Evolutionary conservation across 2,113 vertebrate genomes (phyloP).

Genomic region (Podarcis raffonei): DNA sequence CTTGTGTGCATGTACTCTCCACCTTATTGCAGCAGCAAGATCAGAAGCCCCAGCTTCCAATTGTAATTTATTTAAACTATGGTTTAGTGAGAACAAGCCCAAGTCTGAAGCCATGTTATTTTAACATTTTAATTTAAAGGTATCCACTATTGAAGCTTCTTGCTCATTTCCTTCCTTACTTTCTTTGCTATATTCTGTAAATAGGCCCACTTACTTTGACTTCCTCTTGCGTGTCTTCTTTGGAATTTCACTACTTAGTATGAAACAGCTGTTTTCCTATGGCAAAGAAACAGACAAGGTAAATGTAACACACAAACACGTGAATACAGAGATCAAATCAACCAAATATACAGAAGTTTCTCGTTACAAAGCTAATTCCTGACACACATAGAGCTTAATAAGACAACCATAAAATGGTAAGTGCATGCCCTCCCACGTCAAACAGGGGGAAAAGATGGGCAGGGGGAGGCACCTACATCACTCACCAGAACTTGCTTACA

Average conservation of each 20-base stretch:
- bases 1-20: background rate
- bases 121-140: background rate
- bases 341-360: no score
- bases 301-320: no score
- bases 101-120: no score
- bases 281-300: background rate
- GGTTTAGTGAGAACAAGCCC: background rate
- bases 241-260: conserved; percentile 72
- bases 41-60: background rate
- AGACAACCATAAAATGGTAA: no score
- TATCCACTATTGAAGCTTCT: background rate
- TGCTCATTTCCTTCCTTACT: background rate
- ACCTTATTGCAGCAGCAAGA: background rate
- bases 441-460: no score
- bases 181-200: background rate
- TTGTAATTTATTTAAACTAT: background rate
- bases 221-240: conserved; percentile 43
- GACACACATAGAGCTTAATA: no score
- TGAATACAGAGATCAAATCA: no score
- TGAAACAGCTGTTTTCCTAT: conserved; percentile 74
- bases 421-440: no score
- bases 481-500: no score
- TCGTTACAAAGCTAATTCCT: no score
- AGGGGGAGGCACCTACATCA: no score
- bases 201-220: background rate